phyloP scores from a whole-genome alignment of 2,113 vertebrate genomes.

The Macrotis lagotis region DNA sequence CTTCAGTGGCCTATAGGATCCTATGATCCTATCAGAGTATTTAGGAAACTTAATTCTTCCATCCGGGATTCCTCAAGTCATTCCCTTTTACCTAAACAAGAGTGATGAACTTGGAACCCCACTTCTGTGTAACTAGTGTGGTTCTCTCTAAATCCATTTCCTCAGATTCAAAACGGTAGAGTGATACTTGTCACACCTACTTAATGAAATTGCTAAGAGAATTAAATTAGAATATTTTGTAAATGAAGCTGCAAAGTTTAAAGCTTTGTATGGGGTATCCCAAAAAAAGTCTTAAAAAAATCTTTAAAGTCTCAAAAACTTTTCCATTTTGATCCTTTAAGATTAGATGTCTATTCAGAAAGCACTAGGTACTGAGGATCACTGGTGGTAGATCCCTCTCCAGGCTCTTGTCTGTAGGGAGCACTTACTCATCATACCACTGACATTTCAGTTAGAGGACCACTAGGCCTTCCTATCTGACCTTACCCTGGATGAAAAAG shows the following conservation, averaged over 20 bases:
- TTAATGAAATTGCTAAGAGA: not conserved
- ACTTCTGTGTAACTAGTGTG: not conserved
- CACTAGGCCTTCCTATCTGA: slow-evolving; percentile 27
- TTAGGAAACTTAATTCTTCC: not conserved
- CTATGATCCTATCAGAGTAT: not conserved
- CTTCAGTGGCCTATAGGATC: not conserved
- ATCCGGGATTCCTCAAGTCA: not conserved
- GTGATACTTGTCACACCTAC: not conserved
- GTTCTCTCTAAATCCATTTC: not conserved
- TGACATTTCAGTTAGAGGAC: not conserved
- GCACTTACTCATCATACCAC: not conserved
- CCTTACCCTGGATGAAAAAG: not conserved
- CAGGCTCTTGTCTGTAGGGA: not conserved
- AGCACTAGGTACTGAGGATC: not conserved
- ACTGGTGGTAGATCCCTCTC: not conserved
- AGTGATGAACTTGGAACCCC: not conserved
- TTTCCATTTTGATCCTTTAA: too few relatives aligned
- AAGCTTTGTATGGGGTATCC: not conserved
- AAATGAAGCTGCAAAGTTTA: not conserved
- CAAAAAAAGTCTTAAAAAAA: not conserved
- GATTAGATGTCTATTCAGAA: not conserved
- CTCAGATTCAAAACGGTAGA: not conserved
- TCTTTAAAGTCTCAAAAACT: too few relatives aligned
- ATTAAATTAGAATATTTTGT: not conserved
- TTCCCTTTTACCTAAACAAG: not conserved